phyloP scores from a whole-genome alignment of 1,140 invertebrate genomes.

The Leptoteleia sp. region DNA sequence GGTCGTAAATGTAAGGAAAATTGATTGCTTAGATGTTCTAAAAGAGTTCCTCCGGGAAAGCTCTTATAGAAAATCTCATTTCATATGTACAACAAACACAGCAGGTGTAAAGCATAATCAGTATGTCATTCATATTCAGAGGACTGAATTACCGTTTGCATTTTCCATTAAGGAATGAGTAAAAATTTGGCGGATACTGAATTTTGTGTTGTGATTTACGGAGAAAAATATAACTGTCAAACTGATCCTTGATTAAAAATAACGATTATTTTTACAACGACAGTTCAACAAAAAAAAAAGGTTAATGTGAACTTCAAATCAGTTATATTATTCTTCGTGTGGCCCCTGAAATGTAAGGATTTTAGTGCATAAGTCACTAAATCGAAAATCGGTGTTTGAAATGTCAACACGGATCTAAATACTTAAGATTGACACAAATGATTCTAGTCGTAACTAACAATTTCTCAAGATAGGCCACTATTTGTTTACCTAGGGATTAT shows the following conservation, averaged over 20 bases:
- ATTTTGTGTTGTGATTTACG: conserved; percentile 5
- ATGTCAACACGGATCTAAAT: not conserved
- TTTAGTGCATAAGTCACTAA: not conserved
- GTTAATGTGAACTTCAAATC: too few species aligned
- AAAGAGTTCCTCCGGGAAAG: not conserved
- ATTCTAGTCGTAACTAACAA: conserved; percentile 58
- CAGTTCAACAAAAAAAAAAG: too few species aligned
- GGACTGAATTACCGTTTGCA: not conserved
- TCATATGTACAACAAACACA: not conserved
- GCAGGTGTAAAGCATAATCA: not conserved
- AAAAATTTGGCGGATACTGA: conserved; percentile 9
- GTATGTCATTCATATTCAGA: not conserved
- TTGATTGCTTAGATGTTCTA: conserved; percentile 3
- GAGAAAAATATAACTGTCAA: conserved; percentile 12
- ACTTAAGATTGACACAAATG: conserved; percentile 32
- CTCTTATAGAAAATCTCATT: not conserved
- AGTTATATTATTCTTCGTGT: conserved; percentile 26
- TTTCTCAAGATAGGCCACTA: conserved; percentile 63
- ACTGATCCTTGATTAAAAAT: not conserved
- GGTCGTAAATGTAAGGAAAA: not conserved
- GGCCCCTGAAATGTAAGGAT: conserved; percentile 28
- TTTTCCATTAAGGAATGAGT: conserved; percentile 3
- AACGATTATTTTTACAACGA: too few species aligned
- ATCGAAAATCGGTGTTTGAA: too few species aligned
- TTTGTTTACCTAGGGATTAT: conserved; percentile 42